phyloP scores from a whole-genome alignment of 2,113 vertebrate genomes.

The Pachycephala philippinensis region DNA sequence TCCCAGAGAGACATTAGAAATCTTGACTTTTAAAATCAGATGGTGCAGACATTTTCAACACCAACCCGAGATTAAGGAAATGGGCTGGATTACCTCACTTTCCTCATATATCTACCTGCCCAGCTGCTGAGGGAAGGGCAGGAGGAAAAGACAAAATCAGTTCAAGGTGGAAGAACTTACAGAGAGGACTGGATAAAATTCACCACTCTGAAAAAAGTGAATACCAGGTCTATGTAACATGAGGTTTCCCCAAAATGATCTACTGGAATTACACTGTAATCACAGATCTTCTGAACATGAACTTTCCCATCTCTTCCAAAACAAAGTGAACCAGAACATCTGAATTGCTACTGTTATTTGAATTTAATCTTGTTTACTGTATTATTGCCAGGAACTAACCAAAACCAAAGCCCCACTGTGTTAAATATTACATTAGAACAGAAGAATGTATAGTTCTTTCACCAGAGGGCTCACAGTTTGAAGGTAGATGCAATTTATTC shows the following conservation, averaged over 20 bases:
- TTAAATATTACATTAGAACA: not conserved
- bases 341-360: not conserved
- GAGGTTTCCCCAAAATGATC: not conserved
- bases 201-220: not conserved
- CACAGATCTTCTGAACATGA: not conserved
- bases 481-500: not conserved
- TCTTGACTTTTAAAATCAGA: not conserved
- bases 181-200: not conserved
- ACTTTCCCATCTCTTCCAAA: not conserved
- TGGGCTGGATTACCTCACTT: not conserved
- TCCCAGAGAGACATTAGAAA: not conserved
- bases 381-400: not conserved
- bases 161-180: not conserved
- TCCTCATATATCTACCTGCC: not conserved
- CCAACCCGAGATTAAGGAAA: not conserved
- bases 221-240: not conserved
- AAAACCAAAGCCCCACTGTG: not conserved
- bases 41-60: not conserved
- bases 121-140: not conserved
- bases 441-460: not conserved
- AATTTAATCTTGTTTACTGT: not conserved
- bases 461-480: not conserved
- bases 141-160: not conserved
- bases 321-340: not conserved
- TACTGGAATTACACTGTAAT: not conserved